Percentiles rank a stretch among this genome's conserved stretches.
phyloP scores from a whole-genome alignment of 2,888 invertebrate genomes.

The Steinernema hermaphroditum region DNA sequence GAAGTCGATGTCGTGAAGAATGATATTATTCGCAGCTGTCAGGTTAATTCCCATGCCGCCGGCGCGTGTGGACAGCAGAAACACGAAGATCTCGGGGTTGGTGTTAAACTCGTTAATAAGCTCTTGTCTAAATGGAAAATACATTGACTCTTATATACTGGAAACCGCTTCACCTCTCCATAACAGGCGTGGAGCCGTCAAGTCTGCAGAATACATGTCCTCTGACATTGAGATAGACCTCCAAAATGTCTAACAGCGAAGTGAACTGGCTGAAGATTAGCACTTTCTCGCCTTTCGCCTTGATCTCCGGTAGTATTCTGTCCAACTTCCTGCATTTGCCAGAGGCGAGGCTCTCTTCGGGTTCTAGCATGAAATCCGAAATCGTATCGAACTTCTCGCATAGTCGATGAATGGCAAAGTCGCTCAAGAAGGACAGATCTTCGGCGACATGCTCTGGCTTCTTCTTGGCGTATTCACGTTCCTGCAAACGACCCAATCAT shows the following conservation, averaged over 20 bases:
- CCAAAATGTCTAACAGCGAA: slow-evolving; percentile 88
- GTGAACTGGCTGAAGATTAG: slow-evolving; percentile 94
- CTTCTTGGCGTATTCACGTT: slow-evolving; percentile 66
- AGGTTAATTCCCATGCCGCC: slow-evolving; percentile 94
- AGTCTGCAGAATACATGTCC: slow-evolving; percentile 79
- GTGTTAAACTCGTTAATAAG: slow-evolving; percentile 85
- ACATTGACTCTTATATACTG: background rate
- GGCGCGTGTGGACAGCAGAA: slow-evolving; percentile 71
- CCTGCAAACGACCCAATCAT: slow-evolving; percentile 23
- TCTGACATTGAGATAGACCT: slow-evolving; percentile 80
- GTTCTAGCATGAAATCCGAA: slow-evolving; percentile 66
- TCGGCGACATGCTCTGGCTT: slow-evolving; percentile 74
- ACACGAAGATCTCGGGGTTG: slow-evolving; percentile 65
- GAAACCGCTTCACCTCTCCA: slow-evolving; percentile 76
- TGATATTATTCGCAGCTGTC: slow-evolving; percentile 89
- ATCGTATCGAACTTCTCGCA: slow-evolving; percentile 47
- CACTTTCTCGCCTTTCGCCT: slow-evolving; percentile 74
- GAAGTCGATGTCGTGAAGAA: slow-evolving; percentile 95
- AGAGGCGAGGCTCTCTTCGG: slow-evolving; percentile 76
- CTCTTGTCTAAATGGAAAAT: slow-evolving; percentile 75
- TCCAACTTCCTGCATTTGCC: slow-evolving; percentile 86
- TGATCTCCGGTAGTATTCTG: slow-evolving; percentile 76
- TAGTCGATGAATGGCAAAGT: slow-evolving; percentile 73
- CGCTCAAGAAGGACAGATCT: slow-evolving; percentile 83
- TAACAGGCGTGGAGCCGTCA: slow-evolving; percentile 86